Evolutionary conservation across 92 coral and sea anemone species (phyloP), one percentile per base, ranked within the genome.

Genomic region (Galaxea fascicularis): DNA sequence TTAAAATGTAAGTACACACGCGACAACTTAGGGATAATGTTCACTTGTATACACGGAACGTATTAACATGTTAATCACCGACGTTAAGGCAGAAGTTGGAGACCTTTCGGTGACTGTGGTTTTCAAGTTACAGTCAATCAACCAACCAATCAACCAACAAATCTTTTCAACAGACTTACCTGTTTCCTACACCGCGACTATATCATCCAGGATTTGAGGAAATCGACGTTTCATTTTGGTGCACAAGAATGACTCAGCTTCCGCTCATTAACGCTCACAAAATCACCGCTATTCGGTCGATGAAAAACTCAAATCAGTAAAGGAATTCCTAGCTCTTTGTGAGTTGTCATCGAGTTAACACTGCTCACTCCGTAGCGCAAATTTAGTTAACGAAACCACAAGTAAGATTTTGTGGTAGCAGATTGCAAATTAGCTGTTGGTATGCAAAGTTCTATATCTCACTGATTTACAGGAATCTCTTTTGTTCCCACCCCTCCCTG

Each of bases 401-500:
- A 73, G 64, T 30, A 57, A 17, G 80, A 8, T 30, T 16, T 56
- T 17, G 12, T 29, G 46, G 41, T 4, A 14, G 28, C 44, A 25
- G 52, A 53, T 18, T 53, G 65, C 5, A 74, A 74, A 74, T 74
- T 27, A 51, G 46, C 78, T 27, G 22, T 51, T 26, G 27, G 25
- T 53, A 47, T 44, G 14, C 31, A 11, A 74, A 8, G 79, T 30
- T 56, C 49, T n/a, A n/a, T n/a, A n/a, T 56, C 57, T 24, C 67
- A 75, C 1, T 57, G 68, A 57, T 4, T 75, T 4, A 20, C 52
- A 75, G 67, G 80, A 75, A 75, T 57, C 57, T 75, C 44, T 26
- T 45, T 20, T 14, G 24, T 31, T 5, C 67, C 53, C 53, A 10
- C 46, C 28, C 39, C 65, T 20, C 29, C 52, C 54, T n/a, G n/a